Evolutionary conservation across 2,888 invertebrate genomes (phyloP).

Genomic region (Drosophila buzzatii): DNA sequence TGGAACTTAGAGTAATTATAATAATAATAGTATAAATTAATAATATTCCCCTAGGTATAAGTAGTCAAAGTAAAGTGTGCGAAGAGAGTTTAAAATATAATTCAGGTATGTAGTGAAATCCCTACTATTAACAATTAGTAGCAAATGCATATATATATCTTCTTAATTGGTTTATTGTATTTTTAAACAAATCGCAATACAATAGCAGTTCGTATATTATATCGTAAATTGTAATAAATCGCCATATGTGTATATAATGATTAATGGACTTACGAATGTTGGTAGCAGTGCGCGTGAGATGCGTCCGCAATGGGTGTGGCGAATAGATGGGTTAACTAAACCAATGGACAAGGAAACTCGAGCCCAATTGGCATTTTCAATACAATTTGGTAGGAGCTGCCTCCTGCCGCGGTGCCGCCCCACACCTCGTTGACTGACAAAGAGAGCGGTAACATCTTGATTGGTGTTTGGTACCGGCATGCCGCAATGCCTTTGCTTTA

Average conservation of each 20-base stretch:
- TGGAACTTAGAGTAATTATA: background rate
- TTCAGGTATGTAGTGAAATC: background rate
- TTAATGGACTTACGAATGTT: conserved; percentile 54
- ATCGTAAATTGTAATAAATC: conserved; percentile 67
- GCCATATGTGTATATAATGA: conserved; percentile 47
- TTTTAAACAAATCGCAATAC: conserved; percentile 62
- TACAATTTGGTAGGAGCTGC: conserved; percentile 31
- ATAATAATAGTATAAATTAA: background rate
- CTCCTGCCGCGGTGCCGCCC: background rate
- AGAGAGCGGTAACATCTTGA: background rate
- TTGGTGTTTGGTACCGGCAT: conserved; percentile 7
- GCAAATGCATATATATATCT: conserved; percentile 6
- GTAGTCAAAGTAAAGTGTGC: background rate
- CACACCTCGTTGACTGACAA: conserved; percentile 9
- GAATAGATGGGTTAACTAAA: conserved; percentile 23
- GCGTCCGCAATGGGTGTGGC: conserved; percentile 10
- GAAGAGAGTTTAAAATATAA: background rate
- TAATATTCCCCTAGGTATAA: background rate
- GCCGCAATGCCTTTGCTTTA: conserved; percentile 2
- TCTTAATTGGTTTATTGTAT: conserved; percentile 46
- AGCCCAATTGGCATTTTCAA: conserved; percentile 22
- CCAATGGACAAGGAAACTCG: conserved; percentile 8
- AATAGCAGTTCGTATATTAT: conserved; percentile 59
- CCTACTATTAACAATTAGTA: conserved; percentile 1
- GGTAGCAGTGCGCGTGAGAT: conserved; percentile 25